phyloP scores from a whole-genome alignment of 1,140 invertebrate species.

The Pogonomyrmex californicus region DNA sequence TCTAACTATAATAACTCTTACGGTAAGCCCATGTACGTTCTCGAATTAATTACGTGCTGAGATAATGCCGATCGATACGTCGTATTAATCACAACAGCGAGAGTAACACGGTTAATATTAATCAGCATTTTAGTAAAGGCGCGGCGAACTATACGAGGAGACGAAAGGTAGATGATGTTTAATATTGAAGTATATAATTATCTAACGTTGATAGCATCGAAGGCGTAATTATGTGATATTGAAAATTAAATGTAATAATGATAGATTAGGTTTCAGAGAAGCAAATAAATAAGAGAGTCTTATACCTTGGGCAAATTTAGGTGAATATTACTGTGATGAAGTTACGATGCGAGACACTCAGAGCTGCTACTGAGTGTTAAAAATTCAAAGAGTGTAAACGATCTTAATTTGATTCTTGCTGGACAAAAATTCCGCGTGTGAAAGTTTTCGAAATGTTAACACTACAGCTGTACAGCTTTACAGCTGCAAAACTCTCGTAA shows the following conservation, averaged over 20 bases:
- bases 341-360: not conserved
- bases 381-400: not conserved
- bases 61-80: constrained; percentile 78
- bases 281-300: constrained; percentile 1
- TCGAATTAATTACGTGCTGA: constrained; percentile 78
- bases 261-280: constrained; percentile 23
- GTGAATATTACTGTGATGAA: not conserved
- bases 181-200: constrained; percentile 49
- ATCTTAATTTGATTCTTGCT: not conserved
- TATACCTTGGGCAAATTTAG: not conserved
- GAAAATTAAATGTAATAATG: constrained; percentile 45
- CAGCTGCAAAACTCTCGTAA: constrained; percentile 3
- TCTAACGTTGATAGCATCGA: constrained; percentile 33
- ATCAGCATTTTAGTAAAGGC: constrained; percentile 74
- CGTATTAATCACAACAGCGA: constrained; percentile 74
- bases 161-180: constrained; percentile 45
- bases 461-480: not conserved
- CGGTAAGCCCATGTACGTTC: constrained; percentile 70
- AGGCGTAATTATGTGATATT: constrained; percentile 38
- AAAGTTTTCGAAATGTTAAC: not conserved
- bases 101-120: constrained; percentile 79
- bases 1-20: constrained; percentile 60
- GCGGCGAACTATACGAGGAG: constrained; percentile 39
- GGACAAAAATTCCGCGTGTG: not conserved
- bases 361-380: not conserved